phyloP scores from a whole-genome alignment of 2,113 vertebrate genomes.

The Leiothrix lutea region DNA sequence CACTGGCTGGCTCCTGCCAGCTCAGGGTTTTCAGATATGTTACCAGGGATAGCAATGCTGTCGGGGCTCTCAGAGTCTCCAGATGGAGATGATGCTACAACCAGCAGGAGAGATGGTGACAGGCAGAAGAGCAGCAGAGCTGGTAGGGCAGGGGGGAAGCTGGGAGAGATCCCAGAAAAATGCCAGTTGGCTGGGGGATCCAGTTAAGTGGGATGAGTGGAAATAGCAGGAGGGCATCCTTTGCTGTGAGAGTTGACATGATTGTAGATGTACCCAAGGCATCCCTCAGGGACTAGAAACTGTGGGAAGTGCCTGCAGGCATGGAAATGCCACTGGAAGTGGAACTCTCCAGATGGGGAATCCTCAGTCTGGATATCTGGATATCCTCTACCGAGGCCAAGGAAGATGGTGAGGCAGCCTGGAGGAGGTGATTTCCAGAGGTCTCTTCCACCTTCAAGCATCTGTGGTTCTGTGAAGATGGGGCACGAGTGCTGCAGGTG shows the following conservation, averaged over 20 bases:
- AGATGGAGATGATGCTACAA: slow-evolving; percentile 6
- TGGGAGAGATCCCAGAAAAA: not conserved
- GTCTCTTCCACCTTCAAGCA: not conserved
- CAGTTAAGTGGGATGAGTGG: not conserved
- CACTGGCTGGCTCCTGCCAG: not conserved
- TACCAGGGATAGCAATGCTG: not conserved
- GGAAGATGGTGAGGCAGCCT: not conserved
- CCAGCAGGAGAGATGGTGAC: not conserved
- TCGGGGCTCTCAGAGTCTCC: not conserved
- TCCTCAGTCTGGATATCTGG: not conserved
- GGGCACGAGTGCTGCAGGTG: not conserved
- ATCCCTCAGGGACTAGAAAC: not conserved
- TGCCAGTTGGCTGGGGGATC: not conserved
- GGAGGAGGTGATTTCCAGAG: not conserved
- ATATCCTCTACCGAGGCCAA: not conserved
- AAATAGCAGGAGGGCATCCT: not conserved
- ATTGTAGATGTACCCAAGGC: not conserved
- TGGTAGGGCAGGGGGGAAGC: not conserved
- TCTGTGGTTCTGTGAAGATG: not conserved
- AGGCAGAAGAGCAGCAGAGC: not conserved
- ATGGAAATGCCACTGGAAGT: not conserved
- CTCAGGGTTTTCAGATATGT: not conserved
- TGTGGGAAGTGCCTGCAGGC: not conserved
- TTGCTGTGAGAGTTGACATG: not conserved
- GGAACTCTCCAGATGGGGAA: not conserved